phyloP scores from a whole-genome alignment of 2,113 vertebrate species.

The Hylia prasina region DNA sequence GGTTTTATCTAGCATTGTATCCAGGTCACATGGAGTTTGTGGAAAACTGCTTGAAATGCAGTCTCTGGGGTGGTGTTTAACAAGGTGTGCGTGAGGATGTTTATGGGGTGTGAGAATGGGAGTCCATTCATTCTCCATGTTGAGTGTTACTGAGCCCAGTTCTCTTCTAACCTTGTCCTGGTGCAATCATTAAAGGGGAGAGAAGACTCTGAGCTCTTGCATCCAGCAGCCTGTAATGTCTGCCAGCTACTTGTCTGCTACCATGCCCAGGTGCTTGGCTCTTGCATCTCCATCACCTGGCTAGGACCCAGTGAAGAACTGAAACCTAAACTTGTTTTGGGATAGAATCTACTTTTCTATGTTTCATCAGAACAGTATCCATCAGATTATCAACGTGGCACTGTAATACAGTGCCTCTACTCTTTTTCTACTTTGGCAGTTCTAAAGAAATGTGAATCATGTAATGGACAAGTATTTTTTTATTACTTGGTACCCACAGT shows the following conservation, averaged over 20 bases:
- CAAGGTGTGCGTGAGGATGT: slow-evolving; percentile 40
- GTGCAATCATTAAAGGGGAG: neutral
- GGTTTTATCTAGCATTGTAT: slow-evolving; percentile 31
- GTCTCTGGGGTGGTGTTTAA: slow-evolving; percentile 32
- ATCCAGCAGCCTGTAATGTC: neutral
- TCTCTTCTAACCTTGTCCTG: neutral
- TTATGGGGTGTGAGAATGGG: slow-evolving; percentile 48
- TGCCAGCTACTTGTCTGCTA: neutral
- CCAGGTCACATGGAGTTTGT: slow-evolving; percentile 30
- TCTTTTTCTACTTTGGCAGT: neutral
- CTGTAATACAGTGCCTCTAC: neutral
- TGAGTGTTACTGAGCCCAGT: neutral
- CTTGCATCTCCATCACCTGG: neutral
- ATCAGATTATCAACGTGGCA: neutral
- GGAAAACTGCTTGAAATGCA: slow-evolving; percentile 33
- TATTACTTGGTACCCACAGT: neutral
- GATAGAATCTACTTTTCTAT: neutral
- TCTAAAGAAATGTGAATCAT: neutral
- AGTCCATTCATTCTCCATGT: neutral
- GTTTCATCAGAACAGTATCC: neutral
- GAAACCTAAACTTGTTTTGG: neutral
- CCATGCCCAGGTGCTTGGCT: neutral
- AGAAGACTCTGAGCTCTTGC: neutral
- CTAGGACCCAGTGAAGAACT: neutral
- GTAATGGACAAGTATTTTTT: neutral